phyloP scores from a whole-genome alignment of 1,140 invertebrate genomes.

The Zophobas morio region DNA sequence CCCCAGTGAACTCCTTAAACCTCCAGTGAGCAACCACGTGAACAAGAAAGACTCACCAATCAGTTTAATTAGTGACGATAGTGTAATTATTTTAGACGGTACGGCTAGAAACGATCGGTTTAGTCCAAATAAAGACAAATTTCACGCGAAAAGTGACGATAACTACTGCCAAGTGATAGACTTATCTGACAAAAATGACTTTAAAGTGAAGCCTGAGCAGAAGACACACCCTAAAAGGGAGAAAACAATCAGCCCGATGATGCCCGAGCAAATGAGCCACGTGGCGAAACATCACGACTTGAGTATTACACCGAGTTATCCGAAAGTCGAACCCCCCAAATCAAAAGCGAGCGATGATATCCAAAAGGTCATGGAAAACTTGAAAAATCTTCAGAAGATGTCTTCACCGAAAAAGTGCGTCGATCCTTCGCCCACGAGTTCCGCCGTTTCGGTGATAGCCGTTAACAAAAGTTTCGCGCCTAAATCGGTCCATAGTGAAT shows the following conservation, averaged over 20 bases:
- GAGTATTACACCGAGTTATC: constrained; percentile 37
- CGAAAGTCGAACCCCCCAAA: constrained; percentile 31
- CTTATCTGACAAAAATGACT: constrained; percentile 50
- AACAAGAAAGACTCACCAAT: constrained; percentile 14
- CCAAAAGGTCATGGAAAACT: constrained; percentile 64
- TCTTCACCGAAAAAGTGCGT: constrained; percentile 57
- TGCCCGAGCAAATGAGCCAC: constrained; percentile 8
- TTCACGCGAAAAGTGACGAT: constrained; percentile 35
- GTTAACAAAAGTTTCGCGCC: constrained; percentile 64
- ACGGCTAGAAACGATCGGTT: constrained; percentile 19
- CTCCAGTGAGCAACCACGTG: constrained; percentile 28
- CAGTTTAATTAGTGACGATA: constrained; percentile 29
- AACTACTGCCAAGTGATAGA: constrained; percentile 63
- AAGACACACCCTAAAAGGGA: constrained; percentile 16
- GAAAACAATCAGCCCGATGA: constrained; percentile 13
- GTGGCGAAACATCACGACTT: constrained; percentile 40
- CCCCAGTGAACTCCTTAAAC: constrained; percentile 24
- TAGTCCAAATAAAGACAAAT: constrained; percentile 31
- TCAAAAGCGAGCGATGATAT: constrained; percentile 60
- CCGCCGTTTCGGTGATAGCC: constrained; percentile 64
- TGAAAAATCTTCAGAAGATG: constrained; percentile 64
- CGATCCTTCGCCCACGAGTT: constrained; percentile 52
- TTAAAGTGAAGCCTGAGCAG: constrained; percentile 12
- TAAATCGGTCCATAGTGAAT: constrained; percentile 38
- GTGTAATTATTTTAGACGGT: constrained; percentile 32